Evolutionary conservation across 2,797 vertebrate genomes (phyloP).

Genomic region (Menidia menidia): DNA sequence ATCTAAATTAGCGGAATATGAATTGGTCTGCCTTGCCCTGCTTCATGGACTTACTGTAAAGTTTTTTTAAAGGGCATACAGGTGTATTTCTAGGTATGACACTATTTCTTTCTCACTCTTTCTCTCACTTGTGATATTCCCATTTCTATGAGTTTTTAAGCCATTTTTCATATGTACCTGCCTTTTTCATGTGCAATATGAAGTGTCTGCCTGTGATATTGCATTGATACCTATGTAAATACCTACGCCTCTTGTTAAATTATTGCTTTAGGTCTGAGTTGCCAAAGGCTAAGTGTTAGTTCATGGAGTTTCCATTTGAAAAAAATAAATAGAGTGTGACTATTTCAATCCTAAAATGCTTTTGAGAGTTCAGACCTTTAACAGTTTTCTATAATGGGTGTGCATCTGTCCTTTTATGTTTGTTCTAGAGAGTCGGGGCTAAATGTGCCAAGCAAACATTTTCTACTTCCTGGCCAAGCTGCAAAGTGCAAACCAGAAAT

Average conservation of each 20-base stretch:
- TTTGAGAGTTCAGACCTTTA: slow-evolving; percentile 48
- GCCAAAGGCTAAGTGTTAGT: slow-evolving; percentile 56
- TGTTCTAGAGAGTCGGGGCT: slow-evolving; percentile 65
- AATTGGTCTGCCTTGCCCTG: slow-evolving; percentile 52
- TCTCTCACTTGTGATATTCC: slow-evolving; percentile 35
- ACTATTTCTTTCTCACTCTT: slow-evolving; percentile 35
- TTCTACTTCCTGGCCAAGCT: slow-evolving; percentile 68
- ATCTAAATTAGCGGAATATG: slow-evolving; percentile 33
- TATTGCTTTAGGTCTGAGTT: slow-evolving; percentile 68
- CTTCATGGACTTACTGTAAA: slow-evolving; percentile 44
- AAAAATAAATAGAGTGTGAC: slow-evolving; percentile 53
- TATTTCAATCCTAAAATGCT: slow-evolving; percentile 51
- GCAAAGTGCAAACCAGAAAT: slow-evolving; percentile 36
- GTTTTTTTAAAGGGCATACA: slow-evolving; percentile 64
- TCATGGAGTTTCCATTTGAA: slow-evolving; percentile 52
- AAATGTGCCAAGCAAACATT: slow-evolving; percentile 71
- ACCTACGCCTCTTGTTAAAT: slow-evolving; percentile 77
- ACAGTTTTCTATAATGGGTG: slow-evolving; percentile 64
- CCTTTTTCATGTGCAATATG: slow-evolving; percentile 83
- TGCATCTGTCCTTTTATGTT: slow-evolving; percentile 69
- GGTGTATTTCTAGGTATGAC: slow-evolving; percentile 41
- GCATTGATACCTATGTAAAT: slow-evolving; percentile 76
- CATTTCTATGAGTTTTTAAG: slow-evolving; percentile 49
- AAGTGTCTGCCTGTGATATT: slow-evolving; percentile 73
- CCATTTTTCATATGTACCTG: slow-evolving; percentile 70